Percentiles rank a stretch among this genome's conserved stretches.
These are phyloP conservation scores for Acropora yongei DNA, from an alignment of 64 coral and sea anemone genomes.

Conservation along the genomic window DNA sequence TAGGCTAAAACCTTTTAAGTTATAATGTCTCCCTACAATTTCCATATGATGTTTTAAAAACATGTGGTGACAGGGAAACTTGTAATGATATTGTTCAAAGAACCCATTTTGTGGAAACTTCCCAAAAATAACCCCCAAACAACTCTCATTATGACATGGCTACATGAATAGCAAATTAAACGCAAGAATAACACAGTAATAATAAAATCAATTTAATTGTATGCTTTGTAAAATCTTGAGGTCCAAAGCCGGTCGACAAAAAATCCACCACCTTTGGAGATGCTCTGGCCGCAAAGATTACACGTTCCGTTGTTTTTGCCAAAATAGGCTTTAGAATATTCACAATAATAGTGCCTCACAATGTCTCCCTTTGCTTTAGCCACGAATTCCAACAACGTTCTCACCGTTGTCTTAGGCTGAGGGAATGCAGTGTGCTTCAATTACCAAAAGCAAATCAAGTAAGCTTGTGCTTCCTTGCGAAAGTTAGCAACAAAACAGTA, in stretches of 20 bases:
- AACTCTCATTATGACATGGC: not conserved
- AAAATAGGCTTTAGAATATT: conserved; percentile 55
- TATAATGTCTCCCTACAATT: not conserved
- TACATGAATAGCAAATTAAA: no score
- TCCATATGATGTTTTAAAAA: not conserved
- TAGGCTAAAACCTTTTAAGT: not conserved
- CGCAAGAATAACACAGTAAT: no score
- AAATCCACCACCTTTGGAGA: conserved; percentile 39
- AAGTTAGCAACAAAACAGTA: conserved; percentile 42
- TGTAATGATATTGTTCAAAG: not conserved
- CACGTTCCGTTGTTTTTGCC: conserved; percentile 1
- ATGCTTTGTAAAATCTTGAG: not conserved
- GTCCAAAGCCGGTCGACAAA: not conserved
- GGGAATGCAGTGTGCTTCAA: conserved; percentile 62
- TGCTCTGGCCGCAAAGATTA: conserved; percentile 10
- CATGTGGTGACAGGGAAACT: not conserved
- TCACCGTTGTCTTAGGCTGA: conserved; percentile 54
- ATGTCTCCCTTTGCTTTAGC: conserved; percentile 55
- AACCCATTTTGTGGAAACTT: not conserved
- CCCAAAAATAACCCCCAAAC: not conserved
- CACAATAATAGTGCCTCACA: conserved; percentile 63
- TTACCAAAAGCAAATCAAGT: conserved; percentile 61
- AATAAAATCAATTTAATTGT: no score
- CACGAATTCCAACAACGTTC: conserved; percentile 56
- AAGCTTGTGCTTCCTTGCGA: conserved; percentile 64